A percentile compares a stretch with the other conserved stretches of the same genome.
Conservation (phyloP, 2,888 invertebrate species). For the Acleris literana region DNA sequence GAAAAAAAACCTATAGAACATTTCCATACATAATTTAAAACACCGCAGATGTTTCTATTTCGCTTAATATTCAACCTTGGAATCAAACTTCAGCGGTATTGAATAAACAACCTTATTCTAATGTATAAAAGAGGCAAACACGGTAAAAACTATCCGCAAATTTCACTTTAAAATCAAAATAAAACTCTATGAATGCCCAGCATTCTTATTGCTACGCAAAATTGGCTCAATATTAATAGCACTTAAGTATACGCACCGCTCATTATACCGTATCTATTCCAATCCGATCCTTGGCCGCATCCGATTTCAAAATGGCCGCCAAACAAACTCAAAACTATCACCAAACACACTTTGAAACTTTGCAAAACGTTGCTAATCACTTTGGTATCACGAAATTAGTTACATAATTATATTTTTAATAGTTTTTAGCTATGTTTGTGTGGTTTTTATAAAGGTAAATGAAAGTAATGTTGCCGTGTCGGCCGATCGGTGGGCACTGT, state of each 20-base stretch:
- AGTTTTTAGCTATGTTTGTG: not conserved
- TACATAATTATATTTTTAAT: not conserved
- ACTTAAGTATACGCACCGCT: slow-evolving; percentile 5
- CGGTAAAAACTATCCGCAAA: too few relatives aligned
- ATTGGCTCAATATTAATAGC: too few relatives aligned
- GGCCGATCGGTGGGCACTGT: slow-evolving; percentile 45
- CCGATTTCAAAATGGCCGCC: slow-evolving; percentile 30
- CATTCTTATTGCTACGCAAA: too few relatives aligned
- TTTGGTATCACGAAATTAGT: not conserved
- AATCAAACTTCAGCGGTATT: not conserved
- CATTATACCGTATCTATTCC: slow-evolving; percentile 5
- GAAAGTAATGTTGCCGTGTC: not conserved
- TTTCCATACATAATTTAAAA: too few relatives aligned
- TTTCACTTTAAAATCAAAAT: not conserved
- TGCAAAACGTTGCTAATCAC: not conserved
- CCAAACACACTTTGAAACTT: not conserved
- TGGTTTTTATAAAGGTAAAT: not conserved
- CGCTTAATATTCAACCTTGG: not conserved
- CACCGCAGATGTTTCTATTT: not conserved
- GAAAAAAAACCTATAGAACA: too few relatives aligned
- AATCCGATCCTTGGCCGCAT: slow-evolving; percentile 7
- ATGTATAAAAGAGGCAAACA: too few relatives aligned
- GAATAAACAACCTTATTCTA: too few relatives aligned
- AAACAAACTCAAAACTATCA: not conserved
- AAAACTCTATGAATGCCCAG: not conserved